Evolutionary conservation across 2,888 invertebrate species (phyloP).

Genomic region (Luperina nickerlii): DNA sequence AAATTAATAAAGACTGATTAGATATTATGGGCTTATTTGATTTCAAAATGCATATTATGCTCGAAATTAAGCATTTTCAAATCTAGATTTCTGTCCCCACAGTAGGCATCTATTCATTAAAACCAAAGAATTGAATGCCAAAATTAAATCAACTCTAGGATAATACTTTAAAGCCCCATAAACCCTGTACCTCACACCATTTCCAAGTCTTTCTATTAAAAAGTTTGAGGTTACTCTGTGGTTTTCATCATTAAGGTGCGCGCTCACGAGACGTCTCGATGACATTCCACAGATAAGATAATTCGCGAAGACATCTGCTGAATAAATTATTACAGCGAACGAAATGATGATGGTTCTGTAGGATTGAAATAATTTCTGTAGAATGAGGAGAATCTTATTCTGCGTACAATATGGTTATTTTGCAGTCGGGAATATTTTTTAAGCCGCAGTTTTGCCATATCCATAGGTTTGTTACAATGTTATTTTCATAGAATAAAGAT

Average conservation of each 20-base stretch:
- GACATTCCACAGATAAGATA: conserved; percentile 56
- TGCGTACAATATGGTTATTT: neutral
- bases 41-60: too few relatives aligned
- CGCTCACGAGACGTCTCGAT: conserved; percentile 36
- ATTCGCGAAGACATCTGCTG: conserved; percentile 41
- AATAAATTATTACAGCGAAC: conserved; percentile 34
- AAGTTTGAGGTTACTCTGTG: conserved; percentile 35
- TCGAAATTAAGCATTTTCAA: too few relatives aligned
- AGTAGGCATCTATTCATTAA: neutral
- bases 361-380: conserved; percentile 7
- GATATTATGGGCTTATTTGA: too few relatives aligned
- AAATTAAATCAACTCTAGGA: conserved; percentile 35
- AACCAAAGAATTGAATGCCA: neutral
- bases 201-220: conserved; percentile 42
- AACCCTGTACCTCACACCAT: conserved; percentile 5
- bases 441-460: neutral
- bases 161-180: conserved; percentile 7
- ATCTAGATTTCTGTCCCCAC: too few relatives aligned
- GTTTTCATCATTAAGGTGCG: conserved; percentile 38
- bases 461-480: neutral
- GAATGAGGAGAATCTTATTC: neutral
- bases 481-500: neutral
- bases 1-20: too few relatives aligned
- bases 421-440: neutral
- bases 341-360: conserved; percentile 25